phyloP scores from a whole-genome alignment of 2,113 vertebrate species.

The Chaetura pelagica region DNA sequence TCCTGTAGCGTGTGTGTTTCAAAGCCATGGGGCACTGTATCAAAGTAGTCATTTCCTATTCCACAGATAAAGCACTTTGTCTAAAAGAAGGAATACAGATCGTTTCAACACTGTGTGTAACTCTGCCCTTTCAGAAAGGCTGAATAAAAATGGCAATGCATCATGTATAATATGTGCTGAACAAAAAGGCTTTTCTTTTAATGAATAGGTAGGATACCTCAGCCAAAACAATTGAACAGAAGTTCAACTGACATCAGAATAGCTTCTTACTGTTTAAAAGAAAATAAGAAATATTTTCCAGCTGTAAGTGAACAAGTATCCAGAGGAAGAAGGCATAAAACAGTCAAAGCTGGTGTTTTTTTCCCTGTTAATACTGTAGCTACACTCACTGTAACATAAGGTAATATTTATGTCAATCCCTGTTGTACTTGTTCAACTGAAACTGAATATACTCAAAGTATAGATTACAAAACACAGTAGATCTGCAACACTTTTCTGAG shows the following conservation, averaged over 20 bases:
- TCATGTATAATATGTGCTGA: not conserved
- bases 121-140: not conserved
- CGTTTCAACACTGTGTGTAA: not conserved
- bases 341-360: not conserved
- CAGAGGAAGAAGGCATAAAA: not conserved
- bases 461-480: not conserved
- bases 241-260: not conserved
- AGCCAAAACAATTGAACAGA: not conserved
- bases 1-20: conserved; percentile 97
- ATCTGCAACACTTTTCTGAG: not conserved
- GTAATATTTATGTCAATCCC: not conserved
- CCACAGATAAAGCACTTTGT: conserved; percentile 98
- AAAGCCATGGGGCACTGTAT: conserved; percentile 97
- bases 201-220: not conserved
- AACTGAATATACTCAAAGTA: not conserved
- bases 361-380: not conserved
- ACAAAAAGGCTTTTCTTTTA: not conserved
- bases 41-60: conserved; percentile 97
- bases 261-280: not conserved
- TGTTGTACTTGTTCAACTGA: not conserved
- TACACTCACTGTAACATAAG: not conserved
- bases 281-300: not conserved
- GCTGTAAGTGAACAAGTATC: not conserved
- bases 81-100: conserved; percentile 73
- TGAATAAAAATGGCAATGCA: not conserved